Percentiles rank a stretch among this genome's conserved stretches.
Evolutionary conservation across 2,888 invertebrate species (phyloP).

Genomic region (Caenorhabditis wallacei): DNA sequence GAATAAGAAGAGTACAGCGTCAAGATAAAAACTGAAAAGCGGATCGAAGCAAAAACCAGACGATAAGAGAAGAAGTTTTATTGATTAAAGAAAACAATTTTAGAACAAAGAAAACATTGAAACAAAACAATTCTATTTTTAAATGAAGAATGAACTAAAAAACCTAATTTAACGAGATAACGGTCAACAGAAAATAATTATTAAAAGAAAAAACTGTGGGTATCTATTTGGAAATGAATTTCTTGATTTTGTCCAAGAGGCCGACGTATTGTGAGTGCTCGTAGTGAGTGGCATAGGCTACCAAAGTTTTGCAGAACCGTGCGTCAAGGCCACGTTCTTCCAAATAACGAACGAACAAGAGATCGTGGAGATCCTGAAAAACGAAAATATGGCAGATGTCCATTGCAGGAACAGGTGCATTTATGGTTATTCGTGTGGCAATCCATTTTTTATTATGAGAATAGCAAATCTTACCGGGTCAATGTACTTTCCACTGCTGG

Average conservation of each 20-base stretch:
- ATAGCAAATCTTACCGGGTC: constrained; percentile 89
- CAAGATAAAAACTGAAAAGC: too few relatives aligned
- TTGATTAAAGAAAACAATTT: not conserved
- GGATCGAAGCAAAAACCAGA: too few relatives aligned
- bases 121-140: constrained; percentile 16
- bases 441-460: too few relatives aligned
- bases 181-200: constrained; percentile 43
- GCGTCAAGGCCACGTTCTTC: constrained; percentile 97
- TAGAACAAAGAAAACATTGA: constrained; percentile 2
- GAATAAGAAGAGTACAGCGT: too few relatives aligned
- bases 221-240: constrained; percentile 87
- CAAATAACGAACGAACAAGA: constrained; percentile 91
- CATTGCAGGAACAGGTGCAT: too few relatives aligned
- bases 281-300: constrained; percentile 92
- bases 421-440: too few relatives aligned
- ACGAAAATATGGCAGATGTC: too few relatives aligned
- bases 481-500: constrained; percentile 94
- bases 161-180: constrained; percentile 25
- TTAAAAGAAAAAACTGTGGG: not conserved
- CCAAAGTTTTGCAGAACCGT: constrained; percentile 93
- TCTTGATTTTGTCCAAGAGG: constrained; percentile 91
- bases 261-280: constrained; percentile 95
- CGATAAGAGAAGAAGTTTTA: not conserved
- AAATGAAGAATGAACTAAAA: constrained; percentile 3
- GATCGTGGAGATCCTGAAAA: constrained; percentile 79